phyloP scores from a whole-genome alignment of 2,113 vertebrate genomes.

The Ariopsis seemanni region DNA sequence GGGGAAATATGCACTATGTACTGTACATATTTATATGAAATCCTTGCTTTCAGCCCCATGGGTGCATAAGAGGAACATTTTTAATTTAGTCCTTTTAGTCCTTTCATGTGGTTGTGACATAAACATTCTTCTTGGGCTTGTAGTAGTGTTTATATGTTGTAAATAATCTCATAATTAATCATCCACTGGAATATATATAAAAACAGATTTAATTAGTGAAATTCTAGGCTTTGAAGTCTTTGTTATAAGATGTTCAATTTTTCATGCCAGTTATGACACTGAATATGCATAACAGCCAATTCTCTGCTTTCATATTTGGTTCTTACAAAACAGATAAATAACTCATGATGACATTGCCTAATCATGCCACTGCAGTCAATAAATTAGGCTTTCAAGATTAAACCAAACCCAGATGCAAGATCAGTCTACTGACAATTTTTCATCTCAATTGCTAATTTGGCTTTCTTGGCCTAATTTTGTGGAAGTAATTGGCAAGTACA shows the following conservation, averaged over 20 bases:
- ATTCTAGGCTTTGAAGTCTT: slow-evolving; percentile 22
- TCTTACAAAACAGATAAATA: background rate
- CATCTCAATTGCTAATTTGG: background rate
- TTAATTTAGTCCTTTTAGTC: background rate
- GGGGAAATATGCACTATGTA: too few relatives aligned
- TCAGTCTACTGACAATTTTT: background rate
- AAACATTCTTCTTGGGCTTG: slow-evolving; percentile 16
- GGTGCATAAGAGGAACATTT: too few relatives aligned
- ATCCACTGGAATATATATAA: background rate
- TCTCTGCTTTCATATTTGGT: background rate
- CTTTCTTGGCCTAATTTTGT: slow-evolving; percentile 19
- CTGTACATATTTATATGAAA: too few relatives aligned
- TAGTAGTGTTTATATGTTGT: slow-evolving; percentile 15
- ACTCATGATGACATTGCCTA: slow-evolving; percentile 19
- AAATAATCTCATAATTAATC: slow-evolving; percentile 37
- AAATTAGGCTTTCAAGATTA: slow-evolving; percentile 7
- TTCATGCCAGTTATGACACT: slow-evolving; percentile 12
- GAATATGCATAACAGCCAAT: slow-evolving; percentile 5
- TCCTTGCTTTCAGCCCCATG: too few relatives aligned
- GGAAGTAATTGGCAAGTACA: slow-evolving; percentile 2
- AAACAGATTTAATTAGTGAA: slow-evolving; percentile 35
- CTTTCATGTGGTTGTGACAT: slow-evolving; percentile 30
- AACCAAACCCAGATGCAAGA: background rate
- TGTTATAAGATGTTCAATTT: slow-evolving; percentile 1
- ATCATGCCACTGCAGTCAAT: background rate